A percentile compares a stretch with the other conserved stretches of the same genome.
These are phyloP conservation scores for Tringa solitaria DNA, from an alignment of 2,113 vertebrate genomes.

Conservation along the genomic window DNA sequence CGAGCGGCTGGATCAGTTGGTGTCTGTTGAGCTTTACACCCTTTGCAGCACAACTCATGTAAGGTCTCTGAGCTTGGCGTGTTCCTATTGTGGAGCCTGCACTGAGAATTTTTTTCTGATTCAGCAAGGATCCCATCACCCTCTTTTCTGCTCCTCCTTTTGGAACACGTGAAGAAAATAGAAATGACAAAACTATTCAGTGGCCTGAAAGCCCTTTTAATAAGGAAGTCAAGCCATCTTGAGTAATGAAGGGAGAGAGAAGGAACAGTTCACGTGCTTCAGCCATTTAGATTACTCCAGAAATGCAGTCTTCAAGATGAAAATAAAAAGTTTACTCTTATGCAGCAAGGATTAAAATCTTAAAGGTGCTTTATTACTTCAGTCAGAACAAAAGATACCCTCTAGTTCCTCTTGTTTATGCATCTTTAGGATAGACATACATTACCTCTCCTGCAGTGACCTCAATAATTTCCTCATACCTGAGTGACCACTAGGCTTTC, in stretches of 20 bases:
- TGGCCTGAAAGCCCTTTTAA: background rate
- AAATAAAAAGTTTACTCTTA: background rate
- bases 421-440: background rate
- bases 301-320: background rate
- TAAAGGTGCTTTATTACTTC: background rate
- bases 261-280: background rate
- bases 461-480: background rate
- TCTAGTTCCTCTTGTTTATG: background rate
- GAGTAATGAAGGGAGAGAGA: background rate
- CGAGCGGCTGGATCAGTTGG: background rate
- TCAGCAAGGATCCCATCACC: background rate
- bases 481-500: background rate
- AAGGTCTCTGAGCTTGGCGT: background rate
- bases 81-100: background rate
- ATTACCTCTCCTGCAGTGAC: background rate
- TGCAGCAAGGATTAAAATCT: background rate
- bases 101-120: background rate
- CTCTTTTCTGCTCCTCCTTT: background rate
- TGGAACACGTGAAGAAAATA: background rate
- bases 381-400: background rate
- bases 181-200: background rate
- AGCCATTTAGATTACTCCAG: background rate
- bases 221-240: background rate
- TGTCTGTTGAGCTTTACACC: background rate
- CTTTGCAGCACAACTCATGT: background rate